Evolutionary conservation across 2,113 vertebrate genomes (phyloP).

Genomic region (Indicator maculatus): DNA sequence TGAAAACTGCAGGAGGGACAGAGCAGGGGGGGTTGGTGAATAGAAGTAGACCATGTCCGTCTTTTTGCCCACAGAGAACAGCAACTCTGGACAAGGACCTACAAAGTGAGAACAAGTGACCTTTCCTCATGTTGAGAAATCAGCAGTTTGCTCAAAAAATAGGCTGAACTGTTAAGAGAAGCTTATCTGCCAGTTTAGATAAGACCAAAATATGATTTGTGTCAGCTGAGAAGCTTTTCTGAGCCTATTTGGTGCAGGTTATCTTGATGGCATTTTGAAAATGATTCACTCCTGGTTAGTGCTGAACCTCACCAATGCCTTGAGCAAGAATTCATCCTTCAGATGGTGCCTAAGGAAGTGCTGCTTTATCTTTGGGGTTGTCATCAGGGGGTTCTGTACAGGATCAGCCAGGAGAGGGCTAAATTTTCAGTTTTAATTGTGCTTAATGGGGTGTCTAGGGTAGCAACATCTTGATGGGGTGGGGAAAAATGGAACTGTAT

Average conservation of each 20-base stretch:
- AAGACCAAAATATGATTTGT: background rate
- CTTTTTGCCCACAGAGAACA: background rate
- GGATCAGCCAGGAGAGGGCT: background rate
- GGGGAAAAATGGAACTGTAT: background rate
- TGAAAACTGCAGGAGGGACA: background rate
- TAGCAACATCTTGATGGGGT: background rate
- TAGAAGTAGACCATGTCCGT: background rate
- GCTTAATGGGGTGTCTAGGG: background rate
- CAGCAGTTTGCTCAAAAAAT: background rate
- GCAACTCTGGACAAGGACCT: background rate
- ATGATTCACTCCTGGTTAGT: background rate
- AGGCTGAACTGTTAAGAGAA: background rate
- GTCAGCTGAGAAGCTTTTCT: background rate
- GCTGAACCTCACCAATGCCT: background rate
- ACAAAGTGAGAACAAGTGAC: background rate
- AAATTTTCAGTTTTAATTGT: background rate
- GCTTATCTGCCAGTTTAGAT: constrained; percentile 18
- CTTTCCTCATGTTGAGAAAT: background rate
- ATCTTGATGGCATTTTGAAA: constrained; percentile 3
- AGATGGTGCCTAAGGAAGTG: background rate
- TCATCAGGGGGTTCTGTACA: background rate
- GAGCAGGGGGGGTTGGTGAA: background rate
- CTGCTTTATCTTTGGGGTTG: background rate
- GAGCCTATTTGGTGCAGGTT: background rate
- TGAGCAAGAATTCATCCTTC: background rate